Percentiles rank a stretch among this genome's conserved stretches.
phyloP scores from a whole-genome alignment of 2,797 vertebrate genomes.

The Poeciliopsis paucimaculata region DNA sequence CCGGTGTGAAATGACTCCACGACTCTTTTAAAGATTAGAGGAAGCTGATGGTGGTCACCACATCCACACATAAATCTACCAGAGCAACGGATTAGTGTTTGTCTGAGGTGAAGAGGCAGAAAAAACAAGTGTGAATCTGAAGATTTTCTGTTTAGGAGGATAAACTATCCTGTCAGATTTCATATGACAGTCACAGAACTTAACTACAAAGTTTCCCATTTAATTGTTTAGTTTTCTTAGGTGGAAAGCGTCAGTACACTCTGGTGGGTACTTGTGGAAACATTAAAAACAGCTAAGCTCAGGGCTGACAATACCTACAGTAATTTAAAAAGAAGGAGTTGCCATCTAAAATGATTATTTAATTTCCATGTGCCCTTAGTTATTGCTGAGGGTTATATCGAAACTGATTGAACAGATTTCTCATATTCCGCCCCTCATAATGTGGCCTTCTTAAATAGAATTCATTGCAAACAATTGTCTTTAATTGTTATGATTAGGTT shows the following conservation, averaged over 20 bases:
- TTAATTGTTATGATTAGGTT: background rate
- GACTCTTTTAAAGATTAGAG: constrained; percentile 52
- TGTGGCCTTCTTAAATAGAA: background rate
- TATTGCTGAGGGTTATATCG: background rate
- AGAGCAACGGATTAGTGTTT: background rate
- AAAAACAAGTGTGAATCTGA: constrained; percentile 2
- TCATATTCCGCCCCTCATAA: background rate
- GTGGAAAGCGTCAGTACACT: background rate
- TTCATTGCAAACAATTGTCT: background rate
- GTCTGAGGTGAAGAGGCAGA: background rate
- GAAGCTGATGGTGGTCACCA: constrained; percentile 62
- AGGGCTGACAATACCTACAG: background rate
- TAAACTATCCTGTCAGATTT: background rate
- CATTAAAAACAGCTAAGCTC: background rate
- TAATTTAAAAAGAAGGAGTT: background rate
- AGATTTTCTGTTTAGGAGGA: constrained; percentile 7
- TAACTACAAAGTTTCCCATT: constrained; percentile 26
- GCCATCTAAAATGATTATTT: background rate
- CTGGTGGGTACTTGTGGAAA: background rate
- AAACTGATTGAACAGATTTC: background rate
- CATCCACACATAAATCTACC: constrained; percentile 37
- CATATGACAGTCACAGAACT: background rate
- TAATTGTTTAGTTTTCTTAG: constrained; percentile 7
- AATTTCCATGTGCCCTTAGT: background rate
- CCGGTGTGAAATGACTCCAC: constrained; percentile 70